Percentiles rank a stretch among this genome's conserved stretches.
Evolutionary conservation across 2,888 invertebrate species (phyloP).

Genomic region (Himalopsyche japonica): DNA sequence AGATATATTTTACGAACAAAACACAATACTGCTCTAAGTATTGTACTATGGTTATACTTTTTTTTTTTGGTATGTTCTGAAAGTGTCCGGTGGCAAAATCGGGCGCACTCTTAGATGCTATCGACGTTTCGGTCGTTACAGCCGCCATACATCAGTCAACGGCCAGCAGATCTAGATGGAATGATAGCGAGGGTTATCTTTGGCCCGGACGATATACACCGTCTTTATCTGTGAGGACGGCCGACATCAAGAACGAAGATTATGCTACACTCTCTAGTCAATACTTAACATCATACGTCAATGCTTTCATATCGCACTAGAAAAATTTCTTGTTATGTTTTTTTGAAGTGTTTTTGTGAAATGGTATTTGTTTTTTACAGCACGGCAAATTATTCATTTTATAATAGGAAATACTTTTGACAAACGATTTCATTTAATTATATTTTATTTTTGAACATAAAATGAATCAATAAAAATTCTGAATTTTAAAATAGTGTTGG

Average conservation of each 20-base stretch:
- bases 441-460: no score
- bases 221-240: neutral
- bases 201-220: conserved; percentile 21
- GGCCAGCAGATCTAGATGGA: conserved; percentile 30
- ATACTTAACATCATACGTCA: neutral
- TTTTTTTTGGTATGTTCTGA: neutral
- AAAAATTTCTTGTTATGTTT: neutral
- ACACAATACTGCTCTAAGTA: neutral
- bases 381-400: no score
- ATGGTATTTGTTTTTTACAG: no score
- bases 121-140: conserved; percentile 36
- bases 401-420: no score
- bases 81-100: neutral
- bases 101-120: conserved; percentile 25
- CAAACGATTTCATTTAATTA: no score
- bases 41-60: neutral
- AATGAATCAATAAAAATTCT: no score
- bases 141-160: conserved; percentile 38
- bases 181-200: conserved; percentile 36
- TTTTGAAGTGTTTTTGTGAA: no score
- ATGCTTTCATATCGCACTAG: neutral
- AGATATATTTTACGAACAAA: neutral
- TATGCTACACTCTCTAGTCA: neutral
- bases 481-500: no score
- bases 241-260: neutral